Evolutionary conservation across 2,113 vertebrate species (phyloP).

Genomic region (Varanus komodoensis): DNA sequence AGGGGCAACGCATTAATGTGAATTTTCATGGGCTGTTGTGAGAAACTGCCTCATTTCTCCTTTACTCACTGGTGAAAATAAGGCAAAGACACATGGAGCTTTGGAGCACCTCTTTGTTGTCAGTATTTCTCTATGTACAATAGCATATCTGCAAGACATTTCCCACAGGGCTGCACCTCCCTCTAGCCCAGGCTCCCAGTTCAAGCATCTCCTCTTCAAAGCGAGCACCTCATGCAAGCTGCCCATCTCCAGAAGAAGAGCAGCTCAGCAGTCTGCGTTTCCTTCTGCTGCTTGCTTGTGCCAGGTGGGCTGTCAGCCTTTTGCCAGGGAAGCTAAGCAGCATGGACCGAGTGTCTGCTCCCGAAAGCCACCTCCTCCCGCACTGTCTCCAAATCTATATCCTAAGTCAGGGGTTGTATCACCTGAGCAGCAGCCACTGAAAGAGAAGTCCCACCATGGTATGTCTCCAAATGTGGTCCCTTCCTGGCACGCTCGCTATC

Average conservation of each 20-base stretch:
- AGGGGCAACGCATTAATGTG: not conserved
- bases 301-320: not conserved
- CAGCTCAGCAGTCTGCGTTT: too few relatives aligned
- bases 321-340: too few relatives aligned
- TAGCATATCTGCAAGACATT: not conserved
- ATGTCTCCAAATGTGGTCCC: not conserved
- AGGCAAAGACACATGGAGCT: not conserved
- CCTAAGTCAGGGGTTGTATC: too few relatives aligned
- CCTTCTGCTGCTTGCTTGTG: too few relatives aligned
- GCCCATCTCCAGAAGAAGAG: too few relatives aligned
- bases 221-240: not conserved
- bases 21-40: too few relatives aligned
- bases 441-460: not conserved
- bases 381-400: not conserved
- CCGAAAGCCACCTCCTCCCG: not conserved
- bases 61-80: not conserved
- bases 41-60: not conserved
- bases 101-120: not conserved
- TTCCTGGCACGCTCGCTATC: not conserved
- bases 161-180: too few relatives aligned
- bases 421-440: too few relatives aligned
- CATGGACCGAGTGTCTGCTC: not conserved
- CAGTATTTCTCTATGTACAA: conserved; percentile 19
- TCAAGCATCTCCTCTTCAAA: not conserved
- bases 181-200: not conserved